Evolutionary conservation across 2,113 vertebrate genomes (phyloP), one percentile per base, ranked within the genome.

Genomic region (Nestor notabilis): DNA sequence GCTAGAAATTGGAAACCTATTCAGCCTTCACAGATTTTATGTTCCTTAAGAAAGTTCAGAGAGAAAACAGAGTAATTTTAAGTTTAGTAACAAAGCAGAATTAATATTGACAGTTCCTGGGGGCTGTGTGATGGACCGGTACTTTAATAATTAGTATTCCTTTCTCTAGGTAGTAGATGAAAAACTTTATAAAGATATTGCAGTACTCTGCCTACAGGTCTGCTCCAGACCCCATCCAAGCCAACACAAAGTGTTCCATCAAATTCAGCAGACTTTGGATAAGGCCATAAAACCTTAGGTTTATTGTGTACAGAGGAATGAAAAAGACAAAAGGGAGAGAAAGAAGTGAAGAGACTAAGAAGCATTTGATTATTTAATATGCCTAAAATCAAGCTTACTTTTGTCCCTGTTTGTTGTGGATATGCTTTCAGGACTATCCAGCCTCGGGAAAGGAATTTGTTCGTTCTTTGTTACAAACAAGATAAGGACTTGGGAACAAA

Each of bases 371-470:
- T 90, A 69, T 92, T 95, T 94, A 87, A 84, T 93, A 56, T 89
- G 56, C 43, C 94, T 95, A 46, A 86, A 89, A 83, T 85, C 16
- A 80, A 87, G 70, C n/a, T 91, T 89, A 46, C 90, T 91, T 96
- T 95, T 95, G 70, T 95, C 55, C 63, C 74, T 72, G 44, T 89
- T 95, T 87, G 58, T 61, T 87, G 49, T 17, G 23, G 93, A 89
- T 92, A 44, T 87, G 83, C 70, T 95, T 95, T 70, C 91, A 95
- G 74, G 28, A 72, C 41, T 69, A 4, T 87, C 63, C 70, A 89
- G 91, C 70, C 83, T 96, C 95, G 97, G 95, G 94, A 97, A 94
- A 95, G 87, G 95, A 97, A 97, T 96, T 95, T 87, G 53, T 87
- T 90, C 89, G 77, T 96, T 94, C 87, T 91, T 91, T 84, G 19